phyloP scores from a whole-genome alignment of 2,888 invertebrate species.

The Meta bourneti region DNA sequence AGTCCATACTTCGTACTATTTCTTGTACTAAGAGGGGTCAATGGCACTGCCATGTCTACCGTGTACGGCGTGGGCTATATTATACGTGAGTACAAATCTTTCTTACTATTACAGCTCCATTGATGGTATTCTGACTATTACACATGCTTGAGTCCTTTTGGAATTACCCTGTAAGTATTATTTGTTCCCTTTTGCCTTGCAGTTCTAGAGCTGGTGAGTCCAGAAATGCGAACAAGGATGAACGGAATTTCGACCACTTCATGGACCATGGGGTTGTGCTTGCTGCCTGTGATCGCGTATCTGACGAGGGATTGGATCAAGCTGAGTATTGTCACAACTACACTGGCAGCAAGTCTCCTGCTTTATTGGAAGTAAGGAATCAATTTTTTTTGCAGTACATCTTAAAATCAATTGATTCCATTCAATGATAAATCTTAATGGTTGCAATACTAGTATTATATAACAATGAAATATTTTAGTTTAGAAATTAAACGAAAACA shows the following conservation, averaged over 20 bases:
- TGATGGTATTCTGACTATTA: neutral
- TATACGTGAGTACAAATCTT: conserved; percentile 68
- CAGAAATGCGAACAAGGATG: conserved; percentile 81
- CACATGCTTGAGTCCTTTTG: neutral
- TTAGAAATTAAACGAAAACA: too few species aligned
- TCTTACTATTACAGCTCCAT: neutral
- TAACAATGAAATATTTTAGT: too few species aligned
- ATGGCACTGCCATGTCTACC: conserved; percentile 70
- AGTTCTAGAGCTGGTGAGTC: conserved; percentile 74
- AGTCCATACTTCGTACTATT: conserved; percentile 67
- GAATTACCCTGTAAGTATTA: neutral
- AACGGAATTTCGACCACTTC: conserved; percentile 77
- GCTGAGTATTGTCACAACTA: conserved; percentile 78
- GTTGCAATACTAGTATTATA: neutral
- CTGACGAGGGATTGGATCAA: conserved; percentile 78
- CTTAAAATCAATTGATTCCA: neutral
- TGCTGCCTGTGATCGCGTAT: conserved; percentile 79
- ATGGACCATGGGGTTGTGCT: conserved; percentile 79
- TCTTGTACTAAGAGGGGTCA: conserved; percentile 64
- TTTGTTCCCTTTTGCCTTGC: neutral
- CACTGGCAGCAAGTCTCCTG: conserved; percentile 73
- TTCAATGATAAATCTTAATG: neutral
- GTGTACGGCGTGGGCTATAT: conserved; percentile 73
- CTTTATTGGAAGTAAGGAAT: conserved; percentile 76
- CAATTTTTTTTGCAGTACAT: neutral